Evolutionary conservation across 2,888 invertebrate genomes (phyloP).

Genomic region (Nymphalis polychloros): DNA sequence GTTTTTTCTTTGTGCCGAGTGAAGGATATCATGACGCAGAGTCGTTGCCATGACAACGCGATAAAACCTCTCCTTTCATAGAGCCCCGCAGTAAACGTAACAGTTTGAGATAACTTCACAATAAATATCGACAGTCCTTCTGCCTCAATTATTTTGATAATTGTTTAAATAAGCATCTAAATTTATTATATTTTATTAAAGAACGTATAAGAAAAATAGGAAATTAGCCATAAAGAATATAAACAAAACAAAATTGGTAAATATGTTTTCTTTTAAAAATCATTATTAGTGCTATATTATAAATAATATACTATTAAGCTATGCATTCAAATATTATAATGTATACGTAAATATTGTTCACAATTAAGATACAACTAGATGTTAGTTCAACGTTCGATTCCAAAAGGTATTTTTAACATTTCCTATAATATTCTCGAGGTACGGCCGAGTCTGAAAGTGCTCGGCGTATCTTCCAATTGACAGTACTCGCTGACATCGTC

Average conservation of each 20-base stretch:
- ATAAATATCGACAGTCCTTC: constrained; percentile 25
- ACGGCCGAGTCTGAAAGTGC: constrained; percentile 64
- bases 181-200: not conserved
- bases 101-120: constrained; percentile 48
- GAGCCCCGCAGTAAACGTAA: constrained; percentile 65
- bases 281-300: too few species aligned
- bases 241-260: too few species aligned
- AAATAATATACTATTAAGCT: too few species aligned
- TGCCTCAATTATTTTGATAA: constrained; percentile 28
- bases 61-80: constrained; percentile 81
- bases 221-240: not conserved
- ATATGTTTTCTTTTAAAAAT: too few species aligned
- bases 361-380: too few species aligned
- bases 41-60: constrained; percentile 78
- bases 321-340: too few species aligned
- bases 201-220: not conserved
- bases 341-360: too few species aligned
- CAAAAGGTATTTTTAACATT: constrained; percentile 6
- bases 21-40: constrained; percentile 74
- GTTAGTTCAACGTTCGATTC: not conserved
- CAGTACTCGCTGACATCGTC: constrained; percentile 64
- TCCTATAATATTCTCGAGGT: constrained; percentile 3
- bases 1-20: constrained; percentile 69
- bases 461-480: constrained; percentile 75
- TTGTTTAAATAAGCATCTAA: not conserved